A percentile compares a stretch with the other conserved stretches of the same genome.
These are phyloP conservation scores for Alethe castanea DNA, from an alignment of 2,113 vertebrate species.

Conservation along the genomic window DNA sequence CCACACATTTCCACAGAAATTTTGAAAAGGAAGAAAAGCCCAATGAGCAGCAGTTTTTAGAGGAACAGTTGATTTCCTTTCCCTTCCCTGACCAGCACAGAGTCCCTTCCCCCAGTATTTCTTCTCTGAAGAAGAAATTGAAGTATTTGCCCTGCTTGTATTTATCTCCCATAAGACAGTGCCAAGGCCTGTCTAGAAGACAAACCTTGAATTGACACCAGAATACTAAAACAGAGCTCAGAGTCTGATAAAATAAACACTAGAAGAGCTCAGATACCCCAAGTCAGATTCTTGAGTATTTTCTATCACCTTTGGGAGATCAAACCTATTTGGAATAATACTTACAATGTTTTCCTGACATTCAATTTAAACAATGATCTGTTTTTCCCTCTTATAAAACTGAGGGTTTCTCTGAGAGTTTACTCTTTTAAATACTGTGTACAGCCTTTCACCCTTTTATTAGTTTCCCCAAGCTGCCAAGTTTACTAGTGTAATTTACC, in stretches of 20 bases:
- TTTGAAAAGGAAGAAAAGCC: not conserved
- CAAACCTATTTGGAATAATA: not conserved
- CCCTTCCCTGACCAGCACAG: not conserved
- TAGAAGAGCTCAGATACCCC: not conserved
- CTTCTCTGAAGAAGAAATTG: not conserved
- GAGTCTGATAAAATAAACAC: not conserved
- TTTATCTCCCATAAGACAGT: not conserved
- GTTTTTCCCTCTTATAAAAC: not conserved
- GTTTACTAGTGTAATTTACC: not conserved
- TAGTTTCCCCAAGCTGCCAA: not conserved
- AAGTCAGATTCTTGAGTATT: not conserved
- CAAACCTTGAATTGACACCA: not conserved
- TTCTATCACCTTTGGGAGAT: not conserved
- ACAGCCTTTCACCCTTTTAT: not conserved
- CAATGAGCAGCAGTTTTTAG: not conserved
- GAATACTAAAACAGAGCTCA: rapidly evolving
- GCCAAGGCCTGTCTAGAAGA: not conserved
- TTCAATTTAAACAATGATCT: not conserved
- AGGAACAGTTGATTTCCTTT: not conserved
- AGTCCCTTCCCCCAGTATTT: not conserved
- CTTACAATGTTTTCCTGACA: not conserved
- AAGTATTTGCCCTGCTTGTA: not conserved
- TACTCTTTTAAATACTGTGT: not conserved
- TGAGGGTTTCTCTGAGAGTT: not conserved
- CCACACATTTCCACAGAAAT: not conserved